Evolutionary conservation across 2,888 invertebrate species (phyloP).

Genomic region (Smittia sp.): DNA sequence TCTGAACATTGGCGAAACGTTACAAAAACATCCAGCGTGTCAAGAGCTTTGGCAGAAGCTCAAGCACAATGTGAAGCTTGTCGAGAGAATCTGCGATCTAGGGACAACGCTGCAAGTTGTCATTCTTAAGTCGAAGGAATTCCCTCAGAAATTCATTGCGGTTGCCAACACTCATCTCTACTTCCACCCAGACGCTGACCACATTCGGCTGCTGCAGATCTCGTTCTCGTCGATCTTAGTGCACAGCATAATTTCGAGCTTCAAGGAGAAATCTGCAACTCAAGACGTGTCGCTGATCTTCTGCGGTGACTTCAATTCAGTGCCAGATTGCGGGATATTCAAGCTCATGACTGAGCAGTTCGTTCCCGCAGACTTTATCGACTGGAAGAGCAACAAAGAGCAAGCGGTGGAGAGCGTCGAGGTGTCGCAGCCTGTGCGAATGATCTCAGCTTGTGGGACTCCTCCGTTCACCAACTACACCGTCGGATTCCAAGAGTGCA

Average conservation of each 20-base stretch:
- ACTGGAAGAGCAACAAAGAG: slow-evolving; percentile 70
- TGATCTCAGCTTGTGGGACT: slow-evolving; percentile 79
- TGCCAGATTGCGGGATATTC: slow-evolving; percentile 78
- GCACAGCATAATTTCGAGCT: slow-evolving; percentile 54
- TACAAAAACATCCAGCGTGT: slow-evolving; percentile 58
- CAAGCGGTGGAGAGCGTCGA: slow-evolving; percentile 65
- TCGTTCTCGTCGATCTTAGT: slow-evolving; percentile 71
- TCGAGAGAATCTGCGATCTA: slow-evolving; percentile 60
- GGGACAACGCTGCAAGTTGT: slow-evolving; percentile 65
- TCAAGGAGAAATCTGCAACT: slow-evolving; percentile 47
- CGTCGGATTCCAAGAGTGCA: slow-evolving; percentile 73
- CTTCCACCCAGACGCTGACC: slow-evolving; percentile 88
- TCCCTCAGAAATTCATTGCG: slow-evolving; percentile 57
- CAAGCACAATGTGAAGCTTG: slow-evolving; percentile 58
- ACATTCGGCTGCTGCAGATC: slow-evolving; percentile 82
- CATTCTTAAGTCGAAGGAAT: slow-evolving; percentile 42
- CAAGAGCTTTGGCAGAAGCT: slow-evolving; percentile 62
- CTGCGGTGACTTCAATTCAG: slow-evolving; percentile 92
- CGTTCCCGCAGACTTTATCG: slow-evolving; percentile 63
- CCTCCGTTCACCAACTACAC: slow-evolving; percentile 85
- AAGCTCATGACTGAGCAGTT: slow-evolving; percentile 69
- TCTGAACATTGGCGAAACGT: slow-evolving; percentile 61
- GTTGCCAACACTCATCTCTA: slow-evolving; percentile 90
- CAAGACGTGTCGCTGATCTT: slow-evolving; percentile 65
- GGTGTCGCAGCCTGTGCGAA: slow-evolving; percentile 62